Evolutionary conservation across 2,888 invertebrate genomes (phyloP).

Genomic region (Phaonia tiefii): DNA sequence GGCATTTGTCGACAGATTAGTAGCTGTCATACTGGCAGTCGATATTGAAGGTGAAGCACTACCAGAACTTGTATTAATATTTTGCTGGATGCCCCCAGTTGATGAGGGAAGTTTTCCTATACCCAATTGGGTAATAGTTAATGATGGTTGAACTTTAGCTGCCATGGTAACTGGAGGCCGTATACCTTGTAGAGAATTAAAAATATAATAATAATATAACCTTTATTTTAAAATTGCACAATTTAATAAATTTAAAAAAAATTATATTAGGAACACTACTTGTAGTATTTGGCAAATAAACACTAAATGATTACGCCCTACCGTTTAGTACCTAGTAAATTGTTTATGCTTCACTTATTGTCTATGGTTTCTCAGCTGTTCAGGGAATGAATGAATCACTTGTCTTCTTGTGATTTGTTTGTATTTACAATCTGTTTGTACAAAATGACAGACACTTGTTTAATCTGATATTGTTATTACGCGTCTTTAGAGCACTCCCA

Average conservation of each 20-base stretch:
- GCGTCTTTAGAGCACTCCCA: background rate
- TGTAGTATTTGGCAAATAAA: background rate
- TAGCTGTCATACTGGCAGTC: conserved; percentile 67
- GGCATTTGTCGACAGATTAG: conserved; percentile 70
- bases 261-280: too few relatives aligned
- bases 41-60: conserved; percentile 64
- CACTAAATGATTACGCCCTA: background rate
- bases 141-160: conserved; percentile 79
- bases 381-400: conserved; percentile 48
- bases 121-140: conserved; percentile 79
- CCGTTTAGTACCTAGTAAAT: background rate
- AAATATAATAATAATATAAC: background rate
- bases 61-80: conserved; percentile 54
- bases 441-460: conserved; percentile 30
- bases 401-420: conserved; percentile 51
- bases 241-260: background rate
- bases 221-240: background rate
- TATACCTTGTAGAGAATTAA: conserved; percentile 70
- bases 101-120: conserved; percentile 75
- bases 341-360: conserved; percentile 13
- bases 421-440: conserved; percentile 42
- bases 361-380: conserved; percentile 16
- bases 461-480: conserved; percentile 46
- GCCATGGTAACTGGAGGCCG: conserved; percentile 79
- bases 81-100: conserved; percentile 68